Evolutionary conservation across 92 coral and sea anemone genomes (phyloP), one percentile per base, ranked within the genome.

Genomic region (Scolanthus callimorphus): DNA sequence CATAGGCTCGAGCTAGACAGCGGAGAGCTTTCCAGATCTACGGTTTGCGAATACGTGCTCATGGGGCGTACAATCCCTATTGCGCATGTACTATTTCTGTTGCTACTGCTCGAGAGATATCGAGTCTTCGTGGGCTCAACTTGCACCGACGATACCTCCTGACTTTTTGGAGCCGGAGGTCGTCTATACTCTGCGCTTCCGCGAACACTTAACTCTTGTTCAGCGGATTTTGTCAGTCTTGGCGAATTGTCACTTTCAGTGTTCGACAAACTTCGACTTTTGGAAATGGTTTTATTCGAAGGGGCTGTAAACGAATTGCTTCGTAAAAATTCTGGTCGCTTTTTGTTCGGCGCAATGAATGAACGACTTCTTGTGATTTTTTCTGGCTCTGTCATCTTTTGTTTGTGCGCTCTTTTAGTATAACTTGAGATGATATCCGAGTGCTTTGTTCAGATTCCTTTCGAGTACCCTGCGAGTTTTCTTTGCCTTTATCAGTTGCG

Each of bases 221-320:
- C 41, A 15, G 41, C 6, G 4, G 52, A 20, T 19, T 21, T 9
- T 10, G 12, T 20, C 12, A 20, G 11, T 19, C 11, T 46, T 19
- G 52, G 52, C 12, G 52, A 46, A 20, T 21, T 46, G 4, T 46
- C 52, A 21, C 41, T 15, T 6, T 34, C 15, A 6, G 15, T 34
- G 6, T 15, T 6, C 6, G 41, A 34, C 6, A 15, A 6, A 34
- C 41, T 34, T 15, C 8, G 6, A 34, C 41, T 34, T 34, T 34
- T 34, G 8, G 52, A 11, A 46, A 11, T 9, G 11, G 55, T 29
- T 64, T 58, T 68, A 8, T 55, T 62, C 27, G 63, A 70, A 31
- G 55, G 55, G 39, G 71, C 77, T 11, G 86, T 29, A 50, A 88
- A 88, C 29, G 96, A 77, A 54, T 82, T 88, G 64, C 96, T 88